Percentiles rank a stretch among this genome's conserved stretches.
Evolutionary conservation across 1,140 invertebrate species (phyloP).

Genomic region (Achroia grisella): DNA sequence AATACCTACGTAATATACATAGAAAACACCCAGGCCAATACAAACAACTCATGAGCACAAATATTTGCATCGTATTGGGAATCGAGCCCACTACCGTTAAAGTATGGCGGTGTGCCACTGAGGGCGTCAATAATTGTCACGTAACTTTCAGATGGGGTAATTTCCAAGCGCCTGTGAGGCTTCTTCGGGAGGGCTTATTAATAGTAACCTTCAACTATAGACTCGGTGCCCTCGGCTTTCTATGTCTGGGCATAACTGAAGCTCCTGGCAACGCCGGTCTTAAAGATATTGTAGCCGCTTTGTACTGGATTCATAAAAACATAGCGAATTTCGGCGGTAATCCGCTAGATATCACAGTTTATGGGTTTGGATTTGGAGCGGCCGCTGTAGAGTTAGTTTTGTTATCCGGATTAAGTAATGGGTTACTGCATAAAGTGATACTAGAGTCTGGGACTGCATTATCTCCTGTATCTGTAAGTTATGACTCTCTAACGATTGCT

Average conservation of each 20-base stretch:
- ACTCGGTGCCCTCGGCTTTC: conserved; percentile 76
- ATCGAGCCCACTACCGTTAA: no score
- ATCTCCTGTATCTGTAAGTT: conserved; percentile 33
- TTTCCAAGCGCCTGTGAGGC: conserved; percentile 19
- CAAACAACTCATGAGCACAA: no score
- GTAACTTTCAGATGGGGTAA: conserved; percentile 47
- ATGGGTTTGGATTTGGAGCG: conserved; percentile 79
- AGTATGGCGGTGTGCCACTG: no score
- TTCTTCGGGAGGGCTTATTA: conserved; percentile 33
- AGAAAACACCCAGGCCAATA: no score
- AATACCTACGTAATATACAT: no score
- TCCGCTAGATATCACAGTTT: conserved; percentile 76
- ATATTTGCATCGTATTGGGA: no score
- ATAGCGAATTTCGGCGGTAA: conserved; percentile 82
- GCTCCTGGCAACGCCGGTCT: conserved; percentile 83
- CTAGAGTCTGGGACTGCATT: conserved; percentile 51
- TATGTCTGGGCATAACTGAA: conserved; percentile 75
- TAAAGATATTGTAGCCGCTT: conserved; percentile 81
- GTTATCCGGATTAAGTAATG: conserved; percentile 28
- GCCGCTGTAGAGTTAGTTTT: conserved; percentile 37
- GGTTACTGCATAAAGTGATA: conserved; percentile 44
- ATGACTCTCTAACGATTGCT: conserved; percentile 28
- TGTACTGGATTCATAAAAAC: conserved; percentile 85
- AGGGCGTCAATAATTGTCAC: no score
- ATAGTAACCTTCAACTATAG: conserved; percentile 63